Conservation (phyloP, 2,888 invertebrate species). For the Pyrgus malvae region DNA sequence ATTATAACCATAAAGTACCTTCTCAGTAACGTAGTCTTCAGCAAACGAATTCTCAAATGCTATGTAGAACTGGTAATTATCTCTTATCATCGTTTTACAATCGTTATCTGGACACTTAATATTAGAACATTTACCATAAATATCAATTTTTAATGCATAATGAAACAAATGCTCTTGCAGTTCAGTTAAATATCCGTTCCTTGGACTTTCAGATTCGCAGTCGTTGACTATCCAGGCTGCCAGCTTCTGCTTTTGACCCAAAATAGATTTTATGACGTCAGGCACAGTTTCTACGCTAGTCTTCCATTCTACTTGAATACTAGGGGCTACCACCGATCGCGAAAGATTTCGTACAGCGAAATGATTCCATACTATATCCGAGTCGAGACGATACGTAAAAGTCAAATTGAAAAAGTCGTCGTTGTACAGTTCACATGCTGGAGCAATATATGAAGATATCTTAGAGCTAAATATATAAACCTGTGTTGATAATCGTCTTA, state of each 20-base stretch:
- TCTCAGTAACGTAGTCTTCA: conserved; percentile 59
- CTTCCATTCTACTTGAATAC: conserved; percentile 40
- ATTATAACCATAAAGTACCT: conserved; percentile 64
- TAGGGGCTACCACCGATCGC: conserved; percentile 50
- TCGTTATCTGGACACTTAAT: conserved; percentile 39
- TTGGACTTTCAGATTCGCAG: conserved; percentile 43
- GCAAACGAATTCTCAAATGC: conserved; percentile 64
- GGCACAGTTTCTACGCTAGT: conserved; percentile 33
- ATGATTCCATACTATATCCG: conserved; percentile 54
- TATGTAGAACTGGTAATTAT: conserved; percentile 59
- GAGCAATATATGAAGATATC: no score
- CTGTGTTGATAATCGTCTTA: no score
- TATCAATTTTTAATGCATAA: conserved; percentile 51
- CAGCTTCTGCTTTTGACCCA: conserved; percentile 48
- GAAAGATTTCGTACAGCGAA: conserved; percentile 47
- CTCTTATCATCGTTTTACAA: conserved; percentile 45
- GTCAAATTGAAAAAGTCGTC: conserved; percentile 62
- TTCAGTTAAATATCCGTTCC: conserved; percentile 46
- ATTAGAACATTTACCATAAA: conserved; percentile 48
- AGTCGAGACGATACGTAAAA: conserved; percentile 57
- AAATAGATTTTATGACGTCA: conserved; percentile 39
- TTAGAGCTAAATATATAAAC: no score
- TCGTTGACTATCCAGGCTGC: conserved; percentile 57
- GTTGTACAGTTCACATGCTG: no score
- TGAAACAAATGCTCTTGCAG: conserved; percentile 54